Evolutionary conservation across 2,797 vertebrate genomes (phyloP).

Genomic region (Botia kubotai): DNA sequence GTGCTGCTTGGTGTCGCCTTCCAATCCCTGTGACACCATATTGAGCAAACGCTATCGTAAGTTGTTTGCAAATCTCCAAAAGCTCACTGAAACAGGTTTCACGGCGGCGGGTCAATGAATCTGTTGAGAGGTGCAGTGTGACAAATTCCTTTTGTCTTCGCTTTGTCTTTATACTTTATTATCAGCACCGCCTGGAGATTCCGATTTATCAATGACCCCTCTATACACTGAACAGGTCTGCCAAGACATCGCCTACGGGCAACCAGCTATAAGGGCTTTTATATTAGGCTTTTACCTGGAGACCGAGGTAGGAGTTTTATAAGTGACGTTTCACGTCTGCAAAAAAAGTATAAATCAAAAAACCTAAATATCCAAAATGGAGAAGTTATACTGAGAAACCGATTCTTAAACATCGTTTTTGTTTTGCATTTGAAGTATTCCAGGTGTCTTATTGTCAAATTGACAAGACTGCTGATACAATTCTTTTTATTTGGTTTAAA

Average conservation of each 20-base stretch:
- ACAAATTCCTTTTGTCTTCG: slow-evolving; percentile 84
- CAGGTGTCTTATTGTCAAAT: background rate
- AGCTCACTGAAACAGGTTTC: slow-evolving; percentile 47
- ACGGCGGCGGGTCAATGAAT: slow-evolving; percentile 63
- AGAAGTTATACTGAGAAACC: background rate
- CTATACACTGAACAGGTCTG: slow-evolving; percentile 66
- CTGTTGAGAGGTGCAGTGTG: slow-evolving; percentile 76
- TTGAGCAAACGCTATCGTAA: slow-evolving; percentile 41
- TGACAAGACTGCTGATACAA: too few species aligned
- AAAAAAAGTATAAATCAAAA: background rate
- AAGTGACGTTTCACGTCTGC: background rate
- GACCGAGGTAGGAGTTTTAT: background rate
- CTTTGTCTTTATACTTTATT: slow-evolving; percentile 82
- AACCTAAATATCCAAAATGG: background rate
- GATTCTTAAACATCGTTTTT: background rate
- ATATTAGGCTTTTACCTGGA: slow-evolving; percentile 58
- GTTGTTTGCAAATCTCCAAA: slow-evolving; percentile 55
- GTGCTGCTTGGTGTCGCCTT: slow-evolving; percentile 39
- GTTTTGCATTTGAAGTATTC: background rate
- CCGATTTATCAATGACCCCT: slow-evolving; percentile 81
- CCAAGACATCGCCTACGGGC: slow-evolving; percentile 75
- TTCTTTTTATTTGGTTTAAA: background rate
- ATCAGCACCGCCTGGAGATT: slow-evolving; percentile 79
- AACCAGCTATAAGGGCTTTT: slow-evolving; percentile 70
- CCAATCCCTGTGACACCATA: slow-evolving; percentile 23